Base-by-base conservation (phyloP, 2,888 invertebrate genomes). In the Eubasilissa splendida region DNA sequence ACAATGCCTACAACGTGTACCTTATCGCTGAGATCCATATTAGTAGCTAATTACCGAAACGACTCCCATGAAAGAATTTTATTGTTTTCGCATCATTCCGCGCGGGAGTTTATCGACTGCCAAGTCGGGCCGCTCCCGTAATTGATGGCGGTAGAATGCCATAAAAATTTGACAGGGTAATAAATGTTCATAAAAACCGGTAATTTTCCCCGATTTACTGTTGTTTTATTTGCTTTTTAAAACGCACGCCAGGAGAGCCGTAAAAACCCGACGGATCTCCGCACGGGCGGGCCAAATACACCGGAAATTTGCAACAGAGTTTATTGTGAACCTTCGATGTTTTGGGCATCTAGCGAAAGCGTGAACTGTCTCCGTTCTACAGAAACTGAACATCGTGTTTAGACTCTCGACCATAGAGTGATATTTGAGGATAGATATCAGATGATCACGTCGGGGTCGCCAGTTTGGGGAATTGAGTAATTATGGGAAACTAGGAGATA, bases 141-240 rank as follows among this genome's bases (percentile, higher is more conserved):
- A 74, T 74, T 74, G 74, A 74, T 74, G 14, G 59, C 74, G 74
- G 74, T 59, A n/a, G 74, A 8, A n/a, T 50, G 11, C 74, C 74
- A 74, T 74, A 74, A 74, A 74, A 74, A 74, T 74, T 74, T 74
- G 74, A 74, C 74, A 59, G 74, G 58, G 31, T 42, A 74, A 74
- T 74, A 74, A 74, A 74, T 74, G 74, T 74, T 74, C 74, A 74
- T 74, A 74, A 74, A 74, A 74, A 58, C 59, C 9, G 58, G 74
- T 74, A 74, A 74, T 74, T 74, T 59, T 59, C 12, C 42, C 58
- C 74, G 74, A 74, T 74, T 74, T 74, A 74, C 58, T n/a, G 58
- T 42, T 58, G 58, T 74, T 74, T 74, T 74, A 74, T 59, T 74
- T 74, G 74, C 74, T 74, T 74, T 74, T 58, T 74, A 74, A 74